These are phyloP conservation scores for Colinus virginianus DNA, from an alignment of 2,113 vertebrate genomes.

Conservation along the genomic window DNA sequence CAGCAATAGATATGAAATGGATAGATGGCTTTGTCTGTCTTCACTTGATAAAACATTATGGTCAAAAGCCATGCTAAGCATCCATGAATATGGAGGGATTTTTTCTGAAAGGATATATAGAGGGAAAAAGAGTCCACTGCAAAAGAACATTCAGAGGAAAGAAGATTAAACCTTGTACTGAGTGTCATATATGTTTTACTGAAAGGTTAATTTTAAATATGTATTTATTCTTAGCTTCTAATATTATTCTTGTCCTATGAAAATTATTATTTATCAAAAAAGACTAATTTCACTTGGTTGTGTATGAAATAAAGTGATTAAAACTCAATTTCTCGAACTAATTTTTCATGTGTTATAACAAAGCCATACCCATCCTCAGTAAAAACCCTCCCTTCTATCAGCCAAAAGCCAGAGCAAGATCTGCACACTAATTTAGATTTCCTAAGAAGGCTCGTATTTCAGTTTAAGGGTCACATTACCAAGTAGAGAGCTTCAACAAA, in stretches of 20 bases:
- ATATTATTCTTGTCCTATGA: background rate
- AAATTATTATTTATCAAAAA: background rate
- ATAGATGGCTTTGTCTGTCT: background rate
- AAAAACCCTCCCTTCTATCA: rapidly evolving
- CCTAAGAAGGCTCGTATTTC: background rate
- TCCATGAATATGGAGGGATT: background rate
- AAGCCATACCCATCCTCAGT: background rate
- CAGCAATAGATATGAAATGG: background rate
- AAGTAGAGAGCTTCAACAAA: background rate
- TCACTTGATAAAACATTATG: background rate
- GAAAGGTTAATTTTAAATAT: background rate
- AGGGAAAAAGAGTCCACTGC: background rate
- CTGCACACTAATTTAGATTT: background rate
- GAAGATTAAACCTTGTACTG: background rate
- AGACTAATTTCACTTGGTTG: background rate
- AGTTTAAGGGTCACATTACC: background rate
- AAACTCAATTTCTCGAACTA: background rate
- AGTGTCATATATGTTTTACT: background rate
- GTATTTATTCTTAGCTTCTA: background rate
- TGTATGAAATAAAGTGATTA: background rate
- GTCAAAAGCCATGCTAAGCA: background rate
- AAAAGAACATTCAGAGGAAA: background rate
- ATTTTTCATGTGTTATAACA: background rate
- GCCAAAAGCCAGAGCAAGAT: background rate
- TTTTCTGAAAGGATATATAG: background rate